Evolutionary conservation across 2,113 vertebrate genomes (phyloP).

Genomic region (Oceanodroma tethys): DNA sequence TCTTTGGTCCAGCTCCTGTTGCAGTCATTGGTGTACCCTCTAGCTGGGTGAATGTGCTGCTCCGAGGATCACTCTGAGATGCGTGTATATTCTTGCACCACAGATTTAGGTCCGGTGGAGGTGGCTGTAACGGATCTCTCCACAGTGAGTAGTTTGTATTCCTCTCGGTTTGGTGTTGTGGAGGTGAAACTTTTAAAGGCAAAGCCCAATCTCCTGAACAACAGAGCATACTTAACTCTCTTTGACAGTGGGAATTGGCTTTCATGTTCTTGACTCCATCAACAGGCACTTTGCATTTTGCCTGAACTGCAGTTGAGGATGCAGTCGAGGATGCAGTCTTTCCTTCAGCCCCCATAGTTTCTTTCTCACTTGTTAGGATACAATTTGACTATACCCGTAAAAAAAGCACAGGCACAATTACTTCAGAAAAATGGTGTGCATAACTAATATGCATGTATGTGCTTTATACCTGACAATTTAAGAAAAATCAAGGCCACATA

Average conservation of each 20-base stretch:
- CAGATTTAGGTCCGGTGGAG: not conserved
- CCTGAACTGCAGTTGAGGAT: not conserved
- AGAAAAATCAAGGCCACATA: not conserved
- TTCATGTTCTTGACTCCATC: not conserved
- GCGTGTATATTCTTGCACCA: not conserved
- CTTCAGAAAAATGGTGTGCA: not conserved
- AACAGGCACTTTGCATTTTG: not conserved
- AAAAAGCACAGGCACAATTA: not conserved
- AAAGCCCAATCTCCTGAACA: not conserved
- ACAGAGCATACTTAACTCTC: not conserved
- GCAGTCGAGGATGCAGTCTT: not conserved
- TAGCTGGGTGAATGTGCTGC: not conserved
- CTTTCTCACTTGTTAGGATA: not conserved
- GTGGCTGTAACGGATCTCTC: not conserved
- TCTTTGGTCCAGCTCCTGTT: not conserved
- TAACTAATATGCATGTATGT: not conserved
- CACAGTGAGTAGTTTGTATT: not conserved
- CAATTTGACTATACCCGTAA: not conserved
- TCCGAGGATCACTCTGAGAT: not conserved
- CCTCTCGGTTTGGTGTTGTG: not conserved
- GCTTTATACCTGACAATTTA: not conserved
- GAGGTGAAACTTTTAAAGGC: not conserved
- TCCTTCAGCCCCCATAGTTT: not conserved
- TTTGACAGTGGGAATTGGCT: not conserved
- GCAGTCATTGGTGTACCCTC: accelerated